Percentiles rank a stretch among this genome's conserved stretches.
Evolutionary conservation across 2,888 invertebrate genomes (phyloP).

Genomic region (Fragum whitleyi): DNA sequence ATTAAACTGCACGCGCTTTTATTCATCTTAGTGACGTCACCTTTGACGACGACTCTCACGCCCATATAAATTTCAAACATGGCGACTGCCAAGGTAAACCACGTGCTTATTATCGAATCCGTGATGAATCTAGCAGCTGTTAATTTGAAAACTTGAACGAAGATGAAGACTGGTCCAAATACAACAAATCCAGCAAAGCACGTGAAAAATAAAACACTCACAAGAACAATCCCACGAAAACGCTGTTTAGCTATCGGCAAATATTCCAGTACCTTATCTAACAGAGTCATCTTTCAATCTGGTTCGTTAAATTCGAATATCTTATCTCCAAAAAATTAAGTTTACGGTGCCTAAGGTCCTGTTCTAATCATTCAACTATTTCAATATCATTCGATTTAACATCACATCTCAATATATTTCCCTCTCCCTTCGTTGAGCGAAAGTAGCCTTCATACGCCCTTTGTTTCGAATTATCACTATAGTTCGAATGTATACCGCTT

Average conservation of each 20-base stretch:
- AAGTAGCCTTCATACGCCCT: constrained; percentile 17
- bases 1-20: constrained; percentile 90
- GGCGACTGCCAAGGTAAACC: constrained; percentile 86
- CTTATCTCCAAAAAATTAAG: no score
- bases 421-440: no score
- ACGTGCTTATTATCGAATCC: constrained; percentile 52
- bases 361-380: no score
- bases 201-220: constrained; percentile 40
- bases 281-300: constrained; percentile 4
- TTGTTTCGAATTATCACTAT: background rate
- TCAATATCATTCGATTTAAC: no score
- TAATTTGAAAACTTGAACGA: constrained; percentile 39
- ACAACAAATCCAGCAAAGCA: constrained; percentile 47
- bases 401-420: no score
- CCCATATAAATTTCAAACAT: constrained; percentile 90
- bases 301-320: no score
- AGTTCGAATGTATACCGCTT: no score
- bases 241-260: constrained; percentile 34
- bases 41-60: constrained; percentile 90
- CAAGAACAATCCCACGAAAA: constrained; percentile 49
- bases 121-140: constrained; percentile 43
- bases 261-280: constrained; percentile 41
- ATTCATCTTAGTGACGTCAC: constrained; percentile 89
- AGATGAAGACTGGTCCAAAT: constrained; percentile 48
- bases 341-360: no score